These are phyloP conservation scores for Diadumene lineata DNA, from an alignment of 92 coral and sea anemone species.

Conservation along the genomic window DNA sequence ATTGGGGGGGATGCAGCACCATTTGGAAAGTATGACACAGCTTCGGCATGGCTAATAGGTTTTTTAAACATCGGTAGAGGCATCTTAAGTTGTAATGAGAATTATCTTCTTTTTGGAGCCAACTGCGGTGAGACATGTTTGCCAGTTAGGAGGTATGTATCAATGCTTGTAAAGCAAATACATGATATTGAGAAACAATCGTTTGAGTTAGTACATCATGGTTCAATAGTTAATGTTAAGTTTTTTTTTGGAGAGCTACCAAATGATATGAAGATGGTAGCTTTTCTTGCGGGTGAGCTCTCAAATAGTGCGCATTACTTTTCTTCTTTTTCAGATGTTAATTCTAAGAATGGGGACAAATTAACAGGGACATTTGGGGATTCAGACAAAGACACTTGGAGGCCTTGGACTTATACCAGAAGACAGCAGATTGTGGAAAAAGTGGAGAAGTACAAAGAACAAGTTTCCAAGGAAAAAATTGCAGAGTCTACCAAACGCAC, in stretches of 20 bases:
- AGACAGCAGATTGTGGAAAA: conserved; percentile 35
- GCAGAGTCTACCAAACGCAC: conserved; percentile 29
- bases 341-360: conserved; percentile 17
- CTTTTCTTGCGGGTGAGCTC: conserved; percentile 53
- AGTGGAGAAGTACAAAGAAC: conserved; percentile 32
- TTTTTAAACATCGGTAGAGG: conserved; percentile 13
- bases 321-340: conserved; percentile 56
- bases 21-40: conserved; percentile 16
- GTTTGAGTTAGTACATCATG: conserved; percentile 21
- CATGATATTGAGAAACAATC: conserved; percentile 25
- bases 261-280: conserved; percentile 61
- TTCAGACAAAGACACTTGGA: conserved; percentile 9
- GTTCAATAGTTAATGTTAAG: conserved; percentile 23
- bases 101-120: neutral
- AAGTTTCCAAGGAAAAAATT: conserved; percentile 15
- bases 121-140: neutral
- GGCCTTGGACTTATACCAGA: conserved; percentile 47
- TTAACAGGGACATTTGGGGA: conserved; percentile 43
- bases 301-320: conserved; percentile 40
- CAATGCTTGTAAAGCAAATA: conserved; percentile 34
- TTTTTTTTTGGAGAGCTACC: conserved; percentile 44
- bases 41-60: conserved; percentile 17
- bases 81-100: conserved; percentile 7
- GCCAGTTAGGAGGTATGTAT: conserved; percentile 37
- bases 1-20: conserved; percentile 22